Percentiles rank a stretch among this genome's conserved stretches.
Evolutionary conservation across 2,888 invertebrate species (phyloP).

Genomic region (Plagiodera versicolora): DNA sequence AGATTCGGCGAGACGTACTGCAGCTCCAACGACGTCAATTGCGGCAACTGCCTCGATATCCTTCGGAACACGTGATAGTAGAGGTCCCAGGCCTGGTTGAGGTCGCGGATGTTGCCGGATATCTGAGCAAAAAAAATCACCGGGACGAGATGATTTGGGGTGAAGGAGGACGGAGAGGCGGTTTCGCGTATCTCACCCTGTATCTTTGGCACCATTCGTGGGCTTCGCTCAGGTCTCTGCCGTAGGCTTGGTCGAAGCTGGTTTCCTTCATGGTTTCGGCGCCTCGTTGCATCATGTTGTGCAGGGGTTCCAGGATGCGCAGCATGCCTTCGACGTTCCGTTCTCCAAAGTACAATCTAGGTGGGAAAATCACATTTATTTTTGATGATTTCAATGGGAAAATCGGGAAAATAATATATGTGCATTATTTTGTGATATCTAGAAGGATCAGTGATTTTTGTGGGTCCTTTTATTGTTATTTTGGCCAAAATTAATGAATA

Average conservation of each 20-base stretch:
- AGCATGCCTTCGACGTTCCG: conserved; percentile 96
- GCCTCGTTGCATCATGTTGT: conserved; percentile 90
- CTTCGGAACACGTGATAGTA: conserved; percentile 98
- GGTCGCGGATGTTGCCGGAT: conserved; percentile 83
- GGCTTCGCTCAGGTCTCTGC: conserved; percentile 91
- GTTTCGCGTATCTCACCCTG: conserved; percentile 54
- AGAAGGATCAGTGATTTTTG: too few relatives aligned
- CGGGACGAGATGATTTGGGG: too few relatives aligned
- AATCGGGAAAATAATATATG: too few relatives aligned
- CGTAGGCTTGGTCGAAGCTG: conserved; percentile 95
- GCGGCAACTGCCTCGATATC: conserved; percentile 93
- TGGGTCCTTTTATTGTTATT: too few relatives aligned
- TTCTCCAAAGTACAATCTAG: conserved; percentile 93
- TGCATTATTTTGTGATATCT: too few relatives aligned
- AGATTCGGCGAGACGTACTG: conserved; percentile 96
- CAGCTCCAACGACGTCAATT: conserved; percentile 84
- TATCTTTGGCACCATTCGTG: conserved; percentile 94
- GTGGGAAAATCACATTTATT: too few relatives aligned
- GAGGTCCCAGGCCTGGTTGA: conserved; percentile 98
- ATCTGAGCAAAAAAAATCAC: too few relatives aligned
- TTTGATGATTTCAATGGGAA: too few relatives aligned
- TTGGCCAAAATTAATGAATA: too few relatives aligned
- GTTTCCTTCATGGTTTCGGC: conserved; percentile 96
- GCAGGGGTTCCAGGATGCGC: conserved; percentile 90
- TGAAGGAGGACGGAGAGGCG: too few relatives aligned